Evolutionary conservation across 2,888 invertebrate species (phyloP), one percentile per base, ranked within the genome.

Genomic region (Trissoscelio sp.): DNA sequence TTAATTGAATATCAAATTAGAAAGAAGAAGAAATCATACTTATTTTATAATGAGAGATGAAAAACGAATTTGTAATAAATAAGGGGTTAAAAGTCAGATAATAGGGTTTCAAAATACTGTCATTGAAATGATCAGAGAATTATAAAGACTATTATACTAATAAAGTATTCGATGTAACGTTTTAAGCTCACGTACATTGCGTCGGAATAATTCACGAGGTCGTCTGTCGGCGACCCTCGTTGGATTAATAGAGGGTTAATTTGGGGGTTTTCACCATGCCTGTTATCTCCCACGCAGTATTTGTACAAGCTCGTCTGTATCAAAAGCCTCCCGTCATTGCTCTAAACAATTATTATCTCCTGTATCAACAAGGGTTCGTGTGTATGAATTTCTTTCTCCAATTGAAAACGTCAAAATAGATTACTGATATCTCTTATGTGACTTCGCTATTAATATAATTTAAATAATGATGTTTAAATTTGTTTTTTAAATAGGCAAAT

Each of bases 201-300:
- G 28, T 14, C 12, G 83, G 80, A 85, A 87, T 88, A 88, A 88
- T 87, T 89, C 86, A 87, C 85, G 84, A 82, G 75, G 64, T 74
- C 48, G 79, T 79, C 60, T 85, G 85, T 83, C 84, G 66, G 77
- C 82, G 70, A 83, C 81, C 83, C 85, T 86, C 83, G 88, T 86
- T 85, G 86, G 87, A 89, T 89, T 88, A 89, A 88, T 87, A 86
- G 88, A 88, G 88, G 89, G 88, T 89, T 90, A 88, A 90, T 89
- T 89, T 88, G 85, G 85, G 86, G 87, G 86, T 84, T 87, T 83
- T 84, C 81, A 82, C 83, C 85, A 85, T 82, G 85, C 86, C 85
- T 85, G 89, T 88, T 90, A 90, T 90, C 90, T 89, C 88, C 87
- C 88, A 88, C 88, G 87, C 88, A 85, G 88, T 90, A 89, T 90